Evolutionary conservation across 2,888 invertebrate species (phyloP), one percentile per base, ranked within the genome.

Genomic region (Caenorhabditis uteleia): DNA sequence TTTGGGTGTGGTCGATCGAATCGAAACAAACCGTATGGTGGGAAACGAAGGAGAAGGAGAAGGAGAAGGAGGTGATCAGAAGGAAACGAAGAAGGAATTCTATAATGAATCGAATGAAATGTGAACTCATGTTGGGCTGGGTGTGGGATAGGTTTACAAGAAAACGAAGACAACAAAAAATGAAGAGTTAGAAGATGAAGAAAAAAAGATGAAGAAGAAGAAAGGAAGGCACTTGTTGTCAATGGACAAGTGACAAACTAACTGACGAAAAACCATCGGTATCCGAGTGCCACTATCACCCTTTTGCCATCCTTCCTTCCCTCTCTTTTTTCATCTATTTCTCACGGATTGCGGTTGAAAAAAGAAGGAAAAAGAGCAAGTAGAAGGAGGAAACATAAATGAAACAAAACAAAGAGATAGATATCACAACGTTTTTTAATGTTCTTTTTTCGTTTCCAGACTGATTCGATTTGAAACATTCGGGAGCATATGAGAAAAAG

Each of bases 171-270:
- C n/a, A n/a, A n/a, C n/a, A n/a, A n/a, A n/a, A n/a, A n/a, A n/a
- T n/a, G n/a, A n/a, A n/a, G n/a, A n/a, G n/a, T n/a, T n/a, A n/a
- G n/a, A n/a, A n/a, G n/a, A n/a, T n/a, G n/a, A n/a, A n/a, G n/a
- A n/a, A n/a, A n/a, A n/a, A n/a, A n/a, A n/a, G n/a, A n/a, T n/a
- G n/a, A n/a, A n/a, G n/a, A n/a, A n/a, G n/a, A n/a, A n/a, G n/a
- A n/a, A n/a, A n/a, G n/a, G n/a, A n/a, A 34, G 44, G 38, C 49
- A 61, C 49, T 53, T 49, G 53, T 54, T 50, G 48, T 34, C 54
- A 49, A 42, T 44, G 55, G 36, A 23, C 44, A 54, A 60, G 44
- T 56, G 56, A 46, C 46, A 40, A 23, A 29, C 36, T 44, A 12
- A 25, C 38, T 40, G 26, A 39, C 20, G 39, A 25, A 26, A 20